phyloP scores from a whole-genome alignment of 2,888 invertebrate genomes.

The Xylota segnis region DNA sequence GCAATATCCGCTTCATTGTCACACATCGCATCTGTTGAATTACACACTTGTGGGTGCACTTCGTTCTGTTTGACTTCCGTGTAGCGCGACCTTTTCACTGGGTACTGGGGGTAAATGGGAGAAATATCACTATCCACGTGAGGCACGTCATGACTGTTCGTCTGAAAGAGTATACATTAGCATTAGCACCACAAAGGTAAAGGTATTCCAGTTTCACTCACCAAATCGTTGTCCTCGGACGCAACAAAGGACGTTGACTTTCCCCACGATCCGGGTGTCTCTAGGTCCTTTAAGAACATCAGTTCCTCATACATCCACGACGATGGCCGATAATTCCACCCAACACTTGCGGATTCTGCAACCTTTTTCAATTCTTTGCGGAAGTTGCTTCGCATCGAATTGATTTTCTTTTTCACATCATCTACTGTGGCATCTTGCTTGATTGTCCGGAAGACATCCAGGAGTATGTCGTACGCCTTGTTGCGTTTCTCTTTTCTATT shows the following conservation, averaged over 20 bases:
- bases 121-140: slow-evolving; percentile 8
- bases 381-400: slow-evolving; percentile 82
- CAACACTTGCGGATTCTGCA: slow-evolving; percentile 35
- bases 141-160: slow-evolving; percentile 17
- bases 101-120: slow-evolving; percentile 1
- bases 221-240: slow-evolving; percentile 40
- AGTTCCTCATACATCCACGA: slow-evolving; percentile 67
- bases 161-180: slow-evolving; percentile 17
- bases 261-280: slow-evolving; percentile 9
- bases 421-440: slow-evolving; percentile 83
- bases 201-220: slow-evolving; percentile 10
- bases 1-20: slow-evolving; percentile 75
- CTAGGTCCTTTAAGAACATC: slow-evolving; percentile 55
- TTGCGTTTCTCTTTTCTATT: slow-evolving; percentile 82
- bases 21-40: slow-evolving; percentile 4
- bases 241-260: slow-evolving; percentile 6
- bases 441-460: slow-evolving; percentile 81
- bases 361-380: slow-evolving; percentile 81
- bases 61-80: slow-evolving; percentile 31
- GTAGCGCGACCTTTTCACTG: slow-evolving; percentile 35
- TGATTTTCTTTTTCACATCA: slow-evolving; percentile 83
- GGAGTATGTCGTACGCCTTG: slow-evolving; percentile 81
- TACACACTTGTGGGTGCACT: neutral
- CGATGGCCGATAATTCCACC: slow-evolving; percentile 46
- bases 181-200: neutral